Evolutionary conservation across 2,888 invertebrate genomes (phyloP).

Genomic region (Galeruca laticollis): DNA sequence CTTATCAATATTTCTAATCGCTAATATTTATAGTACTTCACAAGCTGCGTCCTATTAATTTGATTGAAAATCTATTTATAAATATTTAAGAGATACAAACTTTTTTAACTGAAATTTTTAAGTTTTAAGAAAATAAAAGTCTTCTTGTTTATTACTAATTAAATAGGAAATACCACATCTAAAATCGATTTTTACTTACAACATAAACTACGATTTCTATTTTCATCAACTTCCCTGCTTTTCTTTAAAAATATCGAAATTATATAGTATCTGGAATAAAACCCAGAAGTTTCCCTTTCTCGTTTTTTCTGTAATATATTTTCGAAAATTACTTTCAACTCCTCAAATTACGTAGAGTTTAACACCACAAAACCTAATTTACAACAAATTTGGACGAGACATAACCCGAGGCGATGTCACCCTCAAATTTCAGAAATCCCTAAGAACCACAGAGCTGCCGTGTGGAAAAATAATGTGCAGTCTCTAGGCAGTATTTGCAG

Average conservation of each 20-base stretch:
- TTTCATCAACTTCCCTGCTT: neutral
- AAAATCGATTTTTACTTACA: neutral
- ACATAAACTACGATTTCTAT: neutral
- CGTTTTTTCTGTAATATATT: neutral
- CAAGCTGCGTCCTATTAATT: too few species aligned
- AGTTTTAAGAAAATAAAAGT: too few species aligned
- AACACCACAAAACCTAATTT: constrained; percentile 6
- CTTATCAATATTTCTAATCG: too few species aligned
- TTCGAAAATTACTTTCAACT: neutral
- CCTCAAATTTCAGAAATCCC: constrained; percentile 6
- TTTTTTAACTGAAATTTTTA: too few species aligned
- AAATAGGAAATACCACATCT: too few species aligned
- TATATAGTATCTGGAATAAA: neutral
- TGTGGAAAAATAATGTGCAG: constrained; percentile 13
- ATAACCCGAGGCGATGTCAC: neutral
- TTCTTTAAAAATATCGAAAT: neutral
- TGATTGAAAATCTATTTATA: too few species aligned
- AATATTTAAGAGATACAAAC: too few species aligned
- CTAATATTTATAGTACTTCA: too few species aligned
- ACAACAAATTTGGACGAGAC: constrained; percentile 13
- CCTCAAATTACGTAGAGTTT: constrained; percentile 4
- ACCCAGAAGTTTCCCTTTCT: neutral
- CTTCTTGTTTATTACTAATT: too few species aligned
- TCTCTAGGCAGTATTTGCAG: neutral
- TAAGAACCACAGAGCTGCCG: constrained; percentile 10